phyloP scores from a whole-genome alignment of 1,140 invertebrate genomes.

The Drosophila subobscura region DNA sequence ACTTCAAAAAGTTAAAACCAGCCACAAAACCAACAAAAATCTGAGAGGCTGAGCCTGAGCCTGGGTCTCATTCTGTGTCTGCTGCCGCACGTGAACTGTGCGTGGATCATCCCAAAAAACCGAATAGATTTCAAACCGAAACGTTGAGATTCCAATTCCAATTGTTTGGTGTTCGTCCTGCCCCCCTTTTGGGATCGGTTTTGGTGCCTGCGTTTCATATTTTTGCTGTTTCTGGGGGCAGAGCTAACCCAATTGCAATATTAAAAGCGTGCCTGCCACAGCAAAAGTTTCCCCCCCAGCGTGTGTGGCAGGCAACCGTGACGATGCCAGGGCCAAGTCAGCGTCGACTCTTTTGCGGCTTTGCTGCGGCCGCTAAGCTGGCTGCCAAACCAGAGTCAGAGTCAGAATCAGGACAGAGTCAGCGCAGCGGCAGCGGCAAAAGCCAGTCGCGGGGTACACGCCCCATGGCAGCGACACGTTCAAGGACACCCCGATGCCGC shows the following conservation, averaged over 20 bases:
- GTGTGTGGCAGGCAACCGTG: slow-evolving; percentile 65
- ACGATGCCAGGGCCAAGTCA: slow-evolving; percentile 37
- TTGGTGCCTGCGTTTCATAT: slow-evolving; percentile 41
- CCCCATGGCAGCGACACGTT: slow-evolving; percentile 61
- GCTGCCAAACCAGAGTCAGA: slow-evolving; percentile 46
- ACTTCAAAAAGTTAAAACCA: slow-evolving; percentile 52
- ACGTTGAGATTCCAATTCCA: slow-evolving; percentile 75
- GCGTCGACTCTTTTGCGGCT: slow-evolving; percentile 60
- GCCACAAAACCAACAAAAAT: slow-evolving; percentile 21
- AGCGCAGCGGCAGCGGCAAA: too few species aligned
- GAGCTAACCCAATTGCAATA: slow-evolving; percentile 75
- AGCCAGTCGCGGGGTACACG: background rate
- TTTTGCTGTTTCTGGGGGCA: slow-evolving; percentile 26
- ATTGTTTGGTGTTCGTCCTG: slow-evolving; percentile 57
- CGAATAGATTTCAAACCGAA: slow-evolving; percentile 46
- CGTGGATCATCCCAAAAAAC: background rate
- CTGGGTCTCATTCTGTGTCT: background rate
- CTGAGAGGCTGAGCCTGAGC: slow-evolving; percentile 7
- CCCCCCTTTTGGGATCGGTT: slow-evolving; percentile 34
- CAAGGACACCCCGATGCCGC: slow-evolving; percentile 63
- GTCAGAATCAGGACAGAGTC: slow-evolving; percentile 14
- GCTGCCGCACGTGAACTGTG: background rate
- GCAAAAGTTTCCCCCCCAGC: slow-evolving; percentile 56
- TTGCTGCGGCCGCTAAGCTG: slow-evolving; percentile 66
- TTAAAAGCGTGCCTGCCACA: slow-evolving; percentile 69